A percentile compares a stretch with the other conserved stretches of the same genome.
These are phyloP conservation scores for Crenichthys baileyi DNA, from an alignment of 2,797 vertebrate genomes.

Conservation along the genomic window DNA sequence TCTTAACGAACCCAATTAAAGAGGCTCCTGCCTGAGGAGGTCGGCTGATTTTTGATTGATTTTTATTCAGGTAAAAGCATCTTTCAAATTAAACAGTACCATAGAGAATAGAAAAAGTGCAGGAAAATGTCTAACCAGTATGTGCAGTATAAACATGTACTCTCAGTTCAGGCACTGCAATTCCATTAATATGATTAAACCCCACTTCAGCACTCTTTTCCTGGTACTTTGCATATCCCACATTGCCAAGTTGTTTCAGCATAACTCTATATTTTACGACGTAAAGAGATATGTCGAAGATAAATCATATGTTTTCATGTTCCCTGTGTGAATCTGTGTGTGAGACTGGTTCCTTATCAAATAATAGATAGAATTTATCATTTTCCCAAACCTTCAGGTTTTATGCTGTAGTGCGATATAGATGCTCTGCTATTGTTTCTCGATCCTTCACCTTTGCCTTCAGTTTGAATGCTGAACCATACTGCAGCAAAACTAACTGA, in stretches of 20 bases:
- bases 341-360: slow-evolving; percentile 65
- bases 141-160: slow-evolving; percentile 7
- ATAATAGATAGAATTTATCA: slow-evolving; percentile 63
- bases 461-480: slow-evolving; percentile 39
- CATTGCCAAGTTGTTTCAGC: slow-evolving; percentile 19
- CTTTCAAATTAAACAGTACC: slow-evolving; percentile 15
- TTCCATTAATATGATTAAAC: slow-evolving; percentile 53
- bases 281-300: slow-evolving; percentile 52
- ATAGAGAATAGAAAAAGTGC: slow-evolving; percentile 9
- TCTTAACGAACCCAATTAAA: slow-evolving; percentile 10
- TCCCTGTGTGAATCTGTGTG: slow-evolving; percentile 49
- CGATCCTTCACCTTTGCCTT: slow-evolving; percentile 33
- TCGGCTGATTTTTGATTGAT: slow-evolving; percentile 16
- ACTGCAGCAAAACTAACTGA: slow-evolving; percentile 28
- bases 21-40: not conserved
- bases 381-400: slow-evolving; percentile 27
- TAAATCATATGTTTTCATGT: slow-evolving; percentile 58
- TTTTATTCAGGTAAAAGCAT: slow-evolving; percentile 27
- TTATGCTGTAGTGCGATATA: slow-evolving; percentile 39
- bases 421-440: slow-evolving; percentile 20
- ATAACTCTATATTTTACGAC: slow-evolving; percentile 36
- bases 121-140: slow-evolving; percentile 6
- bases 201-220: slow-evolving; percentile 8
- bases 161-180: slow-evolving; percentile 22
- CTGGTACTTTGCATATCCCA: slow-evolving; percentile 26